Conservation (phyloP, 2,888 invertebrate genomes). For the Ectropis crepuscularia region DNA sequence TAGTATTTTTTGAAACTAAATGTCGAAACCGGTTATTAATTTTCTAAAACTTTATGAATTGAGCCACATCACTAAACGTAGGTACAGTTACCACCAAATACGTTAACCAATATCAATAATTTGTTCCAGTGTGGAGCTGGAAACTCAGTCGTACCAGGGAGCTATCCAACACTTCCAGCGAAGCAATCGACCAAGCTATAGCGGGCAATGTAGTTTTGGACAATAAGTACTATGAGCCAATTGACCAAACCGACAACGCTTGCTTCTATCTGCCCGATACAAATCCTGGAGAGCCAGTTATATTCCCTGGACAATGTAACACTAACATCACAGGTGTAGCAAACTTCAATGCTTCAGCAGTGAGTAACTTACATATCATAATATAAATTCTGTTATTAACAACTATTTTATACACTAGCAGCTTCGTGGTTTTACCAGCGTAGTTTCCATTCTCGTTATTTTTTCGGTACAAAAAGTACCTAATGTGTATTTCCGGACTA, state of each 20-base stretch:
- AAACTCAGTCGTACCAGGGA: conserved; percentile 62
- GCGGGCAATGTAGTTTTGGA: conserved; percentile 54
- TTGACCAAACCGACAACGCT: conserved; percentile 54
- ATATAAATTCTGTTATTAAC: no score
- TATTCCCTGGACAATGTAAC: conserved; percentile 66
- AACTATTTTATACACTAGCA: no score
- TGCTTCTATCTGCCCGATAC: conserved; percentile 67
- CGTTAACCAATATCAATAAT: not conserved
- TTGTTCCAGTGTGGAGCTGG: conserved; percentile 62
- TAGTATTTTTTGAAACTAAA: no score
- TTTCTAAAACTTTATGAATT: no score
- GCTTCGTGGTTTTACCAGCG: no score
- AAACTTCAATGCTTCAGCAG: conserved; percentile 58
- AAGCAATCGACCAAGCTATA: conserved; percentile 53
- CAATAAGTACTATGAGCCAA: conserved; percentile 53
- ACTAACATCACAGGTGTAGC: conserved; percentile 56
- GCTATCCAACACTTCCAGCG: conserved; percentile 43
- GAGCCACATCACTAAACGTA: no score
- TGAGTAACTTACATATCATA: conserved; percentile 43
- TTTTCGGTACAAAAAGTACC: no score
- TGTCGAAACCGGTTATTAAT: no score
- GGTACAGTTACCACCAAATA: not conserved
- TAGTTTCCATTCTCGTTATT: no score
- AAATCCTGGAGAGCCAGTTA: conserved; percentile 48
- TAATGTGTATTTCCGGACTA: no score